A percentile compares a stretch with the other conserved stretches of the same genome.
Conservation (phyloP, 2,888 invertebrate species). For the Scaptomyza polygonia region DNA sequence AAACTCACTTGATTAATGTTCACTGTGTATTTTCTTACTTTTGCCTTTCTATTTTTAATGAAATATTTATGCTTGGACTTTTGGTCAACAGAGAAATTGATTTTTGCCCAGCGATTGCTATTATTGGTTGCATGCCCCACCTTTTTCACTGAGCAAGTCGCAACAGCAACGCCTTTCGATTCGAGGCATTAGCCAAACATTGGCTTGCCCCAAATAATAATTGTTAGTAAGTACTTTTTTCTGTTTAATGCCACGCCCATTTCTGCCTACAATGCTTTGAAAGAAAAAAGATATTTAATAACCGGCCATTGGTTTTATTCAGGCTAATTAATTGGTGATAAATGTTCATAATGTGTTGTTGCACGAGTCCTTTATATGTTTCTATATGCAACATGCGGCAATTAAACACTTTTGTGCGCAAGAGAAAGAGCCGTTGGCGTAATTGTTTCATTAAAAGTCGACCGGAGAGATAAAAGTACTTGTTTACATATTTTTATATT, state of each 20-base stretch:
- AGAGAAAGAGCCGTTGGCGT: constrained; percentile 6
- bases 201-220: constrained; percentile 57
- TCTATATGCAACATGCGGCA: constrained; percentile 28
- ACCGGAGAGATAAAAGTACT: constrained; percentile 28
- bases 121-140: constrained; percentile 27
- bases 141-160: not conserved
- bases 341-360: constrained; percentile 24
- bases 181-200: constrained; percentile 1
- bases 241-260: constrained; percentile 37
- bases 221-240: constrained; percentile 3
- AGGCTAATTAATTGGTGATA: constrained; percentile 67
- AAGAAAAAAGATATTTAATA: constrained; percentile 43
- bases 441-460: constrained; percentile 48
- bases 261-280: not conserved
- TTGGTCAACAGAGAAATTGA: constrained; percentile 77
- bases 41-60: constrained; percentile 42
- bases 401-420: constrained; percentile 49
- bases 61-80: constrained; percentile 61
- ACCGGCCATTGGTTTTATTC: constrained; percentile 13
- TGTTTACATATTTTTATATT: constrained; percentile 45
- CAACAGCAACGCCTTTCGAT: constrained; percentile 15
- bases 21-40: constrained; percentile 11
- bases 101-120: constrained; percentile 49
- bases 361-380: not conserved
- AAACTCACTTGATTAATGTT: not conserved